These are phyloP conservation scores for Heliornis fulica DNA, from an alignment of 2,113 vertebrate genomes.

Conservation along the genomic window DNA sequence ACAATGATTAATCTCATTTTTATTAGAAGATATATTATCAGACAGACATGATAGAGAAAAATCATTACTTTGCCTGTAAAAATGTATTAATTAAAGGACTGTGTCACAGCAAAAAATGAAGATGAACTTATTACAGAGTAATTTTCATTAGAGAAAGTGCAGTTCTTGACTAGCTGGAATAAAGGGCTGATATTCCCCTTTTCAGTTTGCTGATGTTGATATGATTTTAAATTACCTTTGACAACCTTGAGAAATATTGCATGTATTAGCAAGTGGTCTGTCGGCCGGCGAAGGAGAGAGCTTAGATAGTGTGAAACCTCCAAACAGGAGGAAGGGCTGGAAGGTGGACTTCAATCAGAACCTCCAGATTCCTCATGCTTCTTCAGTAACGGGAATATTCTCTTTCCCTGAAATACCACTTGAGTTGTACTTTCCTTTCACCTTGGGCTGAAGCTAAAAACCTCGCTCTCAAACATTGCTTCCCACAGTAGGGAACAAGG, in stretches of 20 bases:
- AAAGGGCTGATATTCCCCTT: background rate
- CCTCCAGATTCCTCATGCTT: background rate
- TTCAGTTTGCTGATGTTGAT: background rate
- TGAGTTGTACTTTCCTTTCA: background rate
- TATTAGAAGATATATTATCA: background rate
- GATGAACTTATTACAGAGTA: background rate
- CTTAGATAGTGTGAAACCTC: background rate
- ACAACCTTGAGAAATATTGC: background rate
- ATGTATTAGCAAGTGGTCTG: background rate
- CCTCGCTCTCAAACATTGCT: background rate
- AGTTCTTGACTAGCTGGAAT: background rate
- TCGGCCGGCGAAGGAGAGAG: background rate
- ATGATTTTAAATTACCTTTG: slow-evolving; percentile 1
- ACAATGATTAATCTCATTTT: background rate
- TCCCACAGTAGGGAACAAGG: background rate
- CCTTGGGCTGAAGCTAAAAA: background rate
- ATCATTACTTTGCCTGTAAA: slow-evolving; percentile 5
- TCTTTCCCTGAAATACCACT: background rate
- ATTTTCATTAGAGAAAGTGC: background rate
- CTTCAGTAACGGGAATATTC: background rate
- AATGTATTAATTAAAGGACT: slow-evolving; percentile 10
- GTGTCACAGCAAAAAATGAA: background rate
- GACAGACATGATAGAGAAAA: background rate
- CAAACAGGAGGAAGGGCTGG: background rate
- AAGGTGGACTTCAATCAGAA: background rate